phyloP scores from a whole-genome alignment of 2,888 invertebrate species.

The Pollenia amentaria region DNA sequence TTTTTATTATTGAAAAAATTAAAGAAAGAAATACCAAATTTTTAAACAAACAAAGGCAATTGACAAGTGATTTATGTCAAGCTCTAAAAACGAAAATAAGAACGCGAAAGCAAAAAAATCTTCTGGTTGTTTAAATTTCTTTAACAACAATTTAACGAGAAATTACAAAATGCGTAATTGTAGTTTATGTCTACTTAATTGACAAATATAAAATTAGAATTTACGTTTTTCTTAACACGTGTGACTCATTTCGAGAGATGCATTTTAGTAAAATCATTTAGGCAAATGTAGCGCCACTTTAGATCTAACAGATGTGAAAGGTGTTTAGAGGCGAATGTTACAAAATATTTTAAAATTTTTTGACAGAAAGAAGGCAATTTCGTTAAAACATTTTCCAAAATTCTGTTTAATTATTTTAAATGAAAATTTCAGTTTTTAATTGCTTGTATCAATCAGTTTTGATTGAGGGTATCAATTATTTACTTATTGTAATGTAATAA shows the following conservation, averaged over 20 bases:
- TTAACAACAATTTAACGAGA: background rate
- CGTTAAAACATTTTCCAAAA: too few relatives aligned
- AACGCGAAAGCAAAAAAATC: background rate
- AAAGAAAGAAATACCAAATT: background rate
- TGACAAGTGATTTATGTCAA: conserved; percentile 41
- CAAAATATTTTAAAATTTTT: too few relatives aligned
- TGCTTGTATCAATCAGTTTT: too few relatives aligned
- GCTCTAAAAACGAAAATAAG: conserved; percentile 9
- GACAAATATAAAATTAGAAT: conserved; percentile 14
- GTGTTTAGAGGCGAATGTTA: too few relatives aligned
- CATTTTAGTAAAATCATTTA: background rate
- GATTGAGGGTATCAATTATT: too few relatives aligned
- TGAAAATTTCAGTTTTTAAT: too few relatives aligned
- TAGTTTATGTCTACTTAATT: conserved; percentile 10
- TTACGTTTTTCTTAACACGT: background rate
- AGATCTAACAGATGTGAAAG: too few relatives aligned
- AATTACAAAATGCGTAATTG: conserved; percentile 35
- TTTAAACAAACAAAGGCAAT: background rate
- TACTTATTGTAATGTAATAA: too few relatives aligned
- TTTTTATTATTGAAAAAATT: background rate
- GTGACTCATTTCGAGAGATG: background rate
- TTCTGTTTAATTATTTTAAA: too few relatives aligned
- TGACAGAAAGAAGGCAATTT: too few relatives aligned
- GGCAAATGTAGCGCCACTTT: conserved; percentile 12
- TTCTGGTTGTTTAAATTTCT: background rate